phyloP scores from a whole-genome alignment of 1,140 invertebrate species.

The Brachionus asplanchnoidis region DNA sequence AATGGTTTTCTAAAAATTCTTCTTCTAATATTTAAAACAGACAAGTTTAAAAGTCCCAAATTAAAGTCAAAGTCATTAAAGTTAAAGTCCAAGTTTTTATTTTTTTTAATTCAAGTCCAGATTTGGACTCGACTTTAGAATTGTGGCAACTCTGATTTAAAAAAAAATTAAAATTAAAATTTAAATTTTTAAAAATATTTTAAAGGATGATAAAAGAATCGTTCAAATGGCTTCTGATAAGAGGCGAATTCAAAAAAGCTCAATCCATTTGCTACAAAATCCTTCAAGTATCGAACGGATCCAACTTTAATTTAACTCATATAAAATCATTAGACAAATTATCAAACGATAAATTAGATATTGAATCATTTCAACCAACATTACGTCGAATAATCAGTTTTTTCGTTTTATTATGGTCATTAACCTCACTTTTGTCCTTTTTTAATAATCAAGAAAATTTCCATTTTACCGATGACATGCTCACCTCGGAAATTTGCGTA shows the following conservation, averaged over 20 bases:
- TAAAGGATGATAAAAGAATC: constrained; percentile 38
- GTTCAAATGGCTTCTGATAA: constrained; percentile 33
- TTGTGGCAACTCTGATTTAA: no score
- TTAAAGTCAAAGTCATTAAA: no score
- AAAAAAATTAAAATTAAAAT: background rate
- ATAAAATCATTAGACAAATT: background rate
- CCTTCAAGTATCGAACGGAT: background rate
- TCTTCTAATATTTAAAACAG: no score
- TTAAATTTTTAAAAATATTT: background rate
- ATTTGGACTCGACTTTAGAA: no score
- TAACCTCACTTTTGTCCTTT: background rate
- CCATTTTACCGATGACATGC: background rate
- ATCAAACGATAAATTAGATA: background rate
- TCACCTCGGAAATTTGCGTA: background rate
- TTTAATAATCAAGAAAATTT: constrained; percentile 36
- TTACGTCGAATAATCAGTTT: constrained; percentile 15
- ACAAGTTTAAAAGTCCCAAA: no score
- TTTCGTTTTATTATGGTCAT: constrained; percentile 31
- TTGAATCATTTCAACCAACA: background rate
- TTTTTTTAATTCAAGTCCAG: no score
- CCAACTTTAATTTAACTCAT: background rate
- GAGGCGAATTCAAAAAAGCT: background rate
- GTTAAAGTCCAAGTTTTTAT: no score
- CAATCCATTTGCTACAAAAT: constrained; percentile 18
- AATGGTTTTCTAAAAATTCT: no score